Percentiles rank a stretch among this genome's conserved stretches.
phyloP scores from a whole-genome alignment of 1,140 invertebrate genomes.

The Andrena cerasifolii region DNA sequence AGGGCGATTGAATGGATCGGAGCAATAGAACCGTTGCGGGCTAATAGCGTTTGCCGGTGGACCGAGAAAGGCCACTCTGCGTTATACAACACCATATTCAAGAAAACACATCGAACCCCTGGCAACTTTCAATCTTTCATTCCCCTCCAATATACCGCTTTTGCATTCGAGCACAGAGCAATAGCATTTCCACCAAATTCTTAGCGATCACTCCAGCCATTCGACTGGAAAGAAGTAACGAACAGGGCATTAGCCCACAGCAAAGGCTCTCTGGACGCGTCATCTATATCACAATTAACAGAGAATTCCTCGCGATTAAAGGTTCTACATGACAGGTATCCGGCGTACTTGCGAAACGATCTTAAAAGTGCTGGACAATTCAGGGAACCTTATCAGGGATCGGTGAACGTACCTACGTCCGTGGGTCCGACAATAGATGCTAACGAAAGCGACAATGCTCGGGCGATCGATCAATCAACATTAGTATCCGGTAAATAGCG shows the following conservation, averaged over 20 bases:
- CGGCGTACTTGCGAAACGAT: background rate
- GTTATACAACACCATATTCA: constrained; percentile 25
- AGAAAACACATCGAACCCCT: background rate
- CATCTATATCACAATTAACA: constrained; percentile 17
- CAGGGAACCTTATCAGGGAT: background rate
- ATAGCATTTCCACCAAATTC: too few relatives aligned
- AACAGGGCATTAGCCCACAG: too few relatives aligned
- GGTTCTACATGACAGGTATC: background rate
- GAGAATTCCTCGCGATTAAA: background rate
- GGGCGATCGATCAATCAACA: constrained; percentile 33
- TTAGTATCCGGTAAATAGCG: constrained; percentile 34
- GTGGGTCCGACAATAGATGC: constrained; percentile 25
- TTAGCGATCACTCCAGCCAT: too few relatives aligned
- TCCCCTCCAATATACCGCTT: background rate
- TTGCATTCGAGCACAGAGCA: background rate
- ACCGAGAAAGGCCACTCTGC: constrained; percentile 6
- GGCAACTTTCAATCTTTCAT: background rate
- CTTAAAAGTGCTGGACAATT: background rate
- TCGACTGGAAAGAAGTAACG: too few relatives aligned
- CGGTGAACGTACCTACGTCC: constrained; percentile 18
- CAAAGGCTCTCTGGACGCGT: background rate
- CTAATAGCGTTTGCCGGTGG: constrained; percentile 38
- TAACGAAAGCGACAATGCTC: constrained; percentile 25
- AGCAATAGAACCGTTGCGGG: constrained; percentile 31
- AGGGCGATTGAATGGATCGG: constrained; percentile 41